A percentile compares a stretch with the other conserved stretches of the same genome.
phyloP scores from a whole-genome alignment of 2,113 vertebrate species.

The Oncorhynchus tshawytscha region DNA sequence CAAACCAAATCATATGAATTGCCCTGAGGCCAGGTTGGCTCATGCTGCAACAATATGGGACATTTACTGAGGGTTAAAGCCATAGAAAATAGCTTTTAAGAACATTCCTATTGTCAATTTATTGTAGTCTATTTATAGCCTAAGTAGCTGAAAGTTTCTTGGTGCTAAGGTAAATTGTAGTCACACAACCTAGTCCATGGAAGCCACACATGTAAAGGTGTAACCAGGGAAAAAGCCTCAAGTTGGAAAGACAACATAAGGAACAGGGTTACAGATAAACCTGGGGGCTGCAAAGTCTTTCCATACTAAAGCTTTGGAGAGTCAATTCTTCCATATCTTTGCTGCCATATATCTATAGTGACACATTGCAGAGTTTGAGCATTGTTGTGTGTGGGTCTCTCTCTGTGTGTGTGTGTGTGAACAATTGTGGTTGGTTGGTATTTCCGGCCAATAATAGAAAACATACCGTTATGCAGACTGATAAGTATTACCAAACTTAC shows the following conservation, averaged over 20 bases:
- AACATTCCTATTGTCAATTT: no score
- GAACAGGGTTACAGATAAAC: neutral
- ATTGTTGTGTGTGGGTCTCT: constrained; percentile 16
- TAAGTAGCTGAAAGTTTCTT: no score
- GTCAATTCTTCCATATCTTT: constrained; percentile 46
- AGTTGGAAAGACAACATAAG: constrained; percentile 12
- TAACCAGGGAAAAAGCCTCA: constrained; percentile 23
- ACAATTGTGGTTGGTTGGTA: neutral
- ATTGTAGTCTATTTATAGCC: no score
- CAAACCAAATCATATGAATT: no score
- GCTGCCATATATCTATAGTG: constrained; percentile 40
- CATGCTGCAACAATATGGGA: no score
- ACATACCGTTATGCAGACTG: constrained; percentile 60
- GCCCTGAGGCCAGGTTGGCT: no score
- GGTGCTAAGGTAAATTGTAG: no score
- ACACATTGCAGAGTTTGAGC: constrained; percentile 22
- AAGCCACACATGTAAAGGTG: constrained; percentile 34
- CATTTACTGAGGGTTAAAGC: no score
- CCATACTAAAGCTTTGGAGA: constrained; percentile 16
- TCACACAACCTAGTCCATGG: no score
- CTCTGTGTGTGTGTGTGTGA: constrained; percentile 1
- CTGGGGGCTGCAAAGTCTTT: constrained; percentile 24
- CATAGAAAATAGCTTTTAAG: no score
- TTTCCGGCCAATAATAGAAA: constrained; percentile 48
- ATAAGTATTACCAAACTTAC: constrained; percentile 39